Conservation (phyloP, 2,888 invertebrate species). For the Drosophila neonasuta region DNA sequence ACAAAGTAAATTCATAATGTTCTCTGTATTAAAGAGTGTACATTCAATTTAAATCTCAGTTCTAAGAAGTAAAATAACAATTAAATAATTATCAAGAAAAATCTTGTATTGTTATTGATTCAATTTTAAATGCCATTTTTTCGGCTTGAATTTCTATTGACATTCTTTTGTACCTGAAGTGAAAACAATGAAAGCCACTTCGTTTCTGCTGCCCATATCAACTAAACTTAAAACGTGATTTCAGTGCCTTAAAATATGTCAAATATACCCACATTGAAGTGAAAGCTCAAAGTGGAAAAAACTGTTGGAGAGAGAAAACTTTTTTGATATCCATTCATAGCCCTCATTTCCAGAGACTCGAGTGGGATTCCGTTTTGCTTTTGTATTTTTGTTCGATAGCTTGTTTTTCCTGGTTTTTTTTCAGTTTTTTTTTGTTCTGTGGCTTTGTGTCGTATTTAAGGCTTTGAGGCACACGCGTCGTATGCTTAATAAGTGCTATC, state of each 20-base stretch:
- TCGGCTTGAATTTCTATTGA: neutral
- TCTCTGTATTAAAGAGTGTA: too few species aligned
- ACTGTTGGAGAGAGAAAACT: conserved; percentile 14
- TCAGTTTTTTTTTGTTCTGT: neutral
- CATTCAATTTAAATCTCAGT: too few species aligned
- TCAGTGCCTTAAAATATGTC: neutral
- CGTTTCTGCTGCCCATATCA: neutral
- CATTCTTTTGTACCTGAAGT: neutral
- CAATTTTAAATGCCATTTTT: neutral
- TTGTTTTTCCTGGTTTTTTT: conserved; percentile 9
- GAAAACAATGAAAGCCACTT: neutral
- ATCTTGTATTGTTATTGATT: neutral
- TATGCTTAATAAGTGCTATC: conserved; percentile 41
- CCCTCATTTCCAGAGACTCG: neutral
- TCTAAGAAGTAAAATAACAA: too few species aligned
- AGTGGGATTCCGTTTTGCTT: conserved; percentile 8
- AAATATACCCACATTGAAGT: conserved; percentile 5
- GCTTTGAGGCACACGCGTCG: conserved; percentile 48
- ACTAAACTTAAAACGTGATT: neutral
- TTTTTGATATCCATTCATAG: conserved; percentile 22
- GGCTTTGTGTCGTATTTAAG: conserved; percentile 43
- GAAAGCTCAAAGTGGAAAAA: conserved; percentile 16
- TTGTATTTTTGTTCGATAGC: conserved; percentile 16
- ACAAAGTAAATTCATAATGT: too few species aligned
- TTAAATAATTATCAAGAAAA: neutral